Evolutionary conservation across 37 sponge, comb jelly and placozoan species (phyloP).

Genomic region (Chondrilla cf. caribensis): DNA sequence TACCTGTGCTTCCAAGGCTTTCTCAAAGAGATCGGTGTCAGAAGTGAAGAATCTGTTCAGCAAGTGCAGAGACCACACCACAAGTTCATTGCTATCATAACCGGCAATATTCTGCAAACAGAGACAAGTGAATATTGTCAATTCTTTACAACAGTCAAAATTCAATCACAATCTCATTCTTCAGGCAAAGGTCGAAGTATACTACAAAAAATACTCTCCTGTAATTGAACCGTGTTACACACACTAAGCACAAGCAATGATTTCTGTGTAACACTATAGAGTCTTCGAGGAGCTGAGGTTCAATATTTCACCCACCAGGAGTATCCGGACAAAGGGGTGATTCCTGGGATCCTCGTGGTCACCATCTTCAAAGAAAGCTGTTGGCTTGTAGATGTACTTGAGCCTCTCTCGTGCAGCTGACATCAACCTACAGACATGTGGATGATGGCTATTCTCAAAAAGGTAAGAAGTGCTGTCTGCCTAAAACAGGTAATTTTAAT

Average conservation of each 20-base stretch:
- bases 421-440: neutral
- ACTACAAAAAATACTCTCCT: too few species aligned
- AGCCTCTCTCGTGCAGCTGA: constrained; percentile 2
- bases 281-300: too few species aligned
- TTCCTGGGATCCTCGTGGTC: neutral
- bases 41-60: constrained; percentile 48
- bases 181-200: too few species aligned
- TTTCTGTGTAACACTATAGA: neutral
- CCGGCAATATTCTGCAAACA: constrained; percentile 42
- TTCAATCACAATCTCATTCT: too few species aligned
- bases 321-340: constrained; percentile 7
- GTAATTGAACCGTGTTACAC: too few species aligned
- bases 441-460: too few species aligned
- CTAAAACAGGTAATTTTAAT: too few species aligned
- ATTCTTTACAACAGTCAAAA: too few species aligned
- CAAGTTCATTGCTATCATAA: constrained; percentile 51
- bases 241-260: neutral
- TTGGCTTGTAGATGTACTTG: constrained; percentile 6
- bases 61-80: constrained; percentile 44
- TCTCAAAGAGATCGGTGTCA: constrained; percentile 51
- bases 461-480: too few species aligned
- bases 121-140: neutral
- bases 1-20: constrained; percentile 50
- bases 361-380: constrained; percentile 19
- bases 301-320: constrained; percentile 8